Base-by-base conservation (phyloP, 2,797 vertebrate species). In the Xenentodon cancila region DNA sequence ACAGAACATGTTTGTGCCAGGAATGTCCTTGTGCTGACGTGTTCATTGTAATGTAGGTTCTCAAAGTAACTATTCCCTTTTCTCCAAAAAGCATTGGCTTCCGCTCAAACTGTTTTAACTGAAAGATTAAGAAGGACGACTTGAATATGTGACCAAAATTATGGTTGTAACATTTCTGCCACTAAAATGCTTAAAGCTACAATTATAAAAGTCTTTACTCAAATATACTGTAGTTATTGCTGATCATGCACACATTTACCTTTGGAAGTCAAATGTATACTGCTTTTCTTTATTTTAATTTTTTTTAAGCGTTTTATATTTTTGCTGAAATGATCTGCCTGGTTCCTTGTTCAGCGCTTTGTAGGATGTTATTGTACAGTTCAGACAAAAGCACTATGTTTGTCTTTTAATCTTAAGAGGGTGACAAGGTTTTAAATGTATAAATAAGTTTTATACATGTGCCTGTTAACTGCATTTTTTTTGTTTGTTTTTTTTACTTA, bases 381-480 rank as follows among this genome's bases (percentile, higher is more conserved):
- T 81, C 59, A 88, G 80, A 87, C 79, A 89, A 93, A 89, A 93
- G 91, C 91, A 93, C 79, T 93, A 91, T 91, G 85, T 92, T 92
- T 91, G 88, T 92, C 92, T 94, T 91, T 92, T 87, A 92, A 88
- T 68, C 88, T 91, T 87, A 76, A 73, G 21, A 0, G 84, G 83
- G 82, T 78, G 84, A 92, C 88, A 86, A 90, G 89, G 91, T 93
- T 94, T 94, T 93, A 92, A 93, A 91, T 93, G 92, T 95, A 95
- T 95, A 94, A 93, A 93, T 89, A 77, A 55, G 84, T 93, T 95
- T 95, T 95, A 92, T 96, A 95, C 91, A 92, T 92, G 92, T 92
- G 89, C 91, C 89, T 90, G 90, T 85, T 94, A 96, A 93, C 90
- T 90, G 88, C 92, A 89, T 94, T 88, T 90, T 84, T 92, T 93